phyloP scores from a whole-genome alignment of 2,888 invertebrate genomes.

The Dione vanillae region DNA sequence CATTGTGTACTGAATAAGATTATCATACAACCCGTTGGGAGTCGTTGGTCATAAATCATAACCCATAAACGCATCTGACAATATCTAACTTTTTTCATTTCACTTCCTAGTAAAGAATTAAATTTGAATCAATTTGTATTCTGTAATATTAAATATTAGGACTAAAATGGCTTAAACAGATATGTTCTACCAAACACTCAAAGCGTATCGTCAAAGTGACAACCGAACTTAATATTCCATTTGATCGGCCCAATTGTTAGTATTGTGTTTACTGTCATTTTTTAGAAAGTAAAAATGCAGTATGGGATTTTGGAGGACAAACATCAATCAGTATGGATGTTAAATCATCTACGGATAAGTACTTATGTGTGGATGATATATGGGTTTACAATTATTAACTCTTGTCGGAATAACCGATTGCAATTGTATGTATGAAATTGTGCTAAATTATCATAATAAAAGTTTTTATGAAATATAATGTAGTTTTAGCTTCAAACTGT shows the following conservation, averaged over 20 bases:
- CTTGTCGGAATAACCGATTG: conserved; percentile 58
- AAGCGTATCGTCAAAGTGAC: conserved; percentile 80
- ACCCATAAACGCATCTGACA: conserved; percentile 82
- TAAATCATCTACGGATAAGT: conserved; percentile 43
- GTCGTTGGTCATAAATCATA: conserved; percentile 84
- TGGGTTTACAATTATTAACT: conserved; percentile 59
- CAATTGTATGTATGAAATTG: not conserved
- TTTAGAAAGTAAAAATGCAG: conserved; percentile 72
- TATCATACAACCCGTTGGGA: conserved; percentile 83
- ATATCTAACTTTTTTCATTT: conserved; percentile 74
- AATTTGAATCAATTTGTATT: not conserved
- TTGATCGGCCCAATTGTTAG: conserved; percentile 83
- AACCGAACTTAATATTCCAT: conserved; percentile 83
- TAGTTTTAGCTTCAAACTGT: too few species aligned
- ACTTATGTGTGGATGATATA: conserved; percentile 67
- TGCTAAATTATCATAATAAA: not conserved
- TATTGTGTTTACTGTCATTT: conserved; percentile 77
- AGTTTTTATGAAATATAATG: too few species aligned
- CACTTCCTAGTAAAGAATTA: conserved; percentile 65
- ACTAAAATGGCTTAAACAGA: conserved; percentile 46
- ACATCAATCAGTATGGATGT: conserved; percentile 70
- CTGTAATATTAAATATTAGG: conserved; percentile 37
- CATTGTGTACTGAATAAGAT: conserved; percentile 83
- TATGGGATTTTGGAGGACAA: conserved; percentile 62
- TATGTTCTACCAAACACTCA: conserved; percentile 57